phyloP scores from a whole-genome alignment of 2,113 vertebrate genomes.

The Brachirus orientalis region DNA sequence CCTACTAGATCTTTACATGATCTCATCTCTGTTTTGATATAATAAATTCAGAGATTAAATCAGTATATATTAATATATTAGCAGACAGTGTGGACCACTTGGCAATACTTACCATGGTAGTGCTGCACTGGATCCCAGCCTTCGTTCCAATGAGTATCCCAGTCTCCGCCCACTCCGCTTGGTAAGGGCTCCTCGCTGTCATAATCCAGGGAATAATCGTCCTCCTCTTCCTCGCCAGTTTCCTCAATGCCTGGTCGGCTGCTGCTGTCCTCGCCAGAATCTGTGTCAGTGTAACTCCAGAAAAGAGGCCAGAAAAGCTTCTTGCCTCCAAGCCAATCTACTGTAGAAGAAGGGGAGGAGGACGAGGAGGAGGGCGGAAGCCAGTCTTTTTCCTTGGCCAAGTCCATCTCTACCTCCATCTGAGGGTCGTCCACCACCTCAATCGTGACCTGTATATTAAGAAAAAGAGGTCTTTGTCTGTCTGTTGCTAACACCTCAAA shows the following conservation, averaged over 20 bases:
- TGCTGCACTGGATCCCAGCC: constrained; percentile 87
- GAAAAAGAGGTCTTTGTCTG: background rate
- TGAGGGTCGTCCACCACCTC: constrained; percentile 90
- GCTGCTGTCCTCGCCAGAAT: constrained; percentile 79
- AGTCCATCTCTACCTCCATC: constrained; percentile 90
- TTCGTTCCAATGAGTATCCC: constrained; percentile 85
- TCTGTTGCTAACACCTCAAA: background rate
- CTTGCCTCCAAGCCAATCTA: constrained; percentile 86
- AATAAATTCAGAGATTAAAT: background rate
- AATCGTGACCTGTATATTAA: constrained; percentile 85
- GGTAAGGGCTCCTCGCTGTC: constrained; percentile 86
- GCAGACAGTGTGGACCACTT: constrained; percentile 33
- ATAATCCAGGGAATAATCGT: constrained; percentile 86
- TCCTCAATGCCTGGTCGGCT: constrained; percentile 72
- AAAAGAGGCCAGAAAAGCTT: constrained; percentile 93
- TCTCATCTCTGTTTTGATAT: background rate
- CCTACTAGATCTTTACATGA: constrained; percentile 7
- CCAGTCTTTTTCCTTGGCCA: constrained; percentile 86
- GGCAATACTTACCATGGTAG: constrained; percentile 78
- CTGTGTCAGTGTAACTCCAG: constrained; percentile 86
- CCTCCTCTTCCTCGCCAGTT: constrained; percentile 71
- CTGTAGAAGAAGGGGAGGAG: constrained; percentile 75
- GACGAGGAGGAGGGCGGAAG: constrained; percentile 72
- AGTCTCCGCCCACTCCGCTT: constrained; percentile 84
- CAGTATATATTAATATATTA: background rate